These are phyloP conservation scores for Chionodraco myersi DNA, from an alignment of 2,113 vertebrate genomes.

Conservation along the genomic window DNA sequence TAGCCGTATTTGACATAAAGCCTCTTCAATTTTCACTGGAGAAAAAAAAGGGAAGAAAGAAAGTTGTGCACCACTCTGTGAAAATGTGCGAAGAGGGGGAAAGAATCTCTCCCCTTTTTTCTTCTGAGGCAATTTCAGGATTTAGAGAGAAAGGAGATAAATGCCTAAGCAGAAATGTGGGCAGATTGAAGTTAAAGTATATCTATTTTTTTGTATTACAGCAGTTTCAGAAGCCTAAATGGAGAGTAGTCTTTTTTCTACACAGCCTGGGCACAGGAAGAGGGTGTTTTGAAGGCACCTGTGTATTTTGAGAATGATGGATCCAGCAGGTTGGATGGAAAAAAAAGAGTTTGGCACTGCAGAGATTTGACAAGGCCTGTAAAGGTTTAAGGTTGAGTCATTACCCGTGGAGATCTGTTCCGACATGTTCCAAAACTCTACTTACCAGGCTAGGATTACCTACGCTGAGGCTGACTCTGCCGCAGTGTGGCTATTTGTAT, in stretches of 20 bases:
- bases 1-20: slow-evolving; percentile 99
- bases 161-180: slow-evolving; percentile 87
- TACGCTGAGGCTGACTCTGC: slow-evolving; percentile 20
- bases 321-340: slow-evolving; percentile 57
- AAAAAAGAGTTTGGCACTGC: slow-evolving; percentile 49
- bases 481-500: slow-evolving; percentile 18
- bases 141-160: slow-evolving; percentile 98
- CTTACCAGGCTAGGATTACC: slow-evolving; percentile 56
- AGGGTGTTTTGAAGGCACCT: slow-evolving; percentile 72
- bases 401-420: slow-evolving; percentile 70
- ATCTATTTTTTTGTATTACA: slow-evolving; percentile 83
- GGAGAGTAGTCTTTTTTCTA: slow-evolving; percentile 51
- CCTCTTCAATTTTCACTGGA: slow-evolving; percentile 97
- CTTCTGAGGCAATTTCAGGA: slow-evolving; percentile 97
- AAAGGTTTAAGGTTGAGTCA: slow-evolving; percentile 75
- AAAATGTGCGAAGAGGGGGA: slow-evolving; percentile 80
- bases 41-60: slow-evolving; percentile 65
- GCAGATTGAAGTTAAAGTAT: slow-evolving; percentile 82
- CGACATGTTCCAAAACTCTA: slow-evolving; percentile 66
- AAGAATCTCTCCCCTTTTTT: slow-evolving; percentile 59
- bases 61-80: slow-evolving; percentile 92
- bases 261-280: slow-evolving; percentile 46
- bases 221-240: slow-evolving; percentile 76
- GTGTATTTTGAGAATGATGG: slow-evolving; percentile 74
- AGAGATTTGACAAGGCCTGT: slow-evolving; percentile 71